These are phyloP conservation scores for Glossophaga mutica DNA, from an alignment of 2,797 vertebrate genomes.

Conservation along the genomic window DNA sequence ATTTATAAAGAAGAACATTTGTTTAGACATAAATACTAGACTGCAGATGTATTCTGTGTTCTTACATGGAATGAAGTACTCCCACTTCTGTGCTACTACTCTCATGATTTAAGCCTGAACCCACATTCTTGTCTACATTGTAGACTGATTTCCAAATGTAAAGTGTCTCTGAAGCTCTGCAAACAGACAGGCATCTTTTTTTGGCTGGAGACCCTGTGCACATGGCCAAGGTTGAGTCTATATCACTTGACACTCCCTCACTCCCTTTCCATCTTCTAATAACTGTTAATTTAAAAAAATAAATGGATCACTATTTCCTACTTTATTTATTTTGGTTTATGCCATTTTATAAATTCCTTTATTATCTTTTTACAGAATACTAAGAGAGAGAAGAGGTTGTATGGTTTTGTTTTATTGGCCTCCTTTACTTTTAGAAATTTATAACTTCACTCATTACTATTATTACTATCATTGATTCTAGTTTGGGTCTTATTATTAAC, in stretches of 20 bases:
- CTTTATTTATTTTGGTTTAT: not conserved
- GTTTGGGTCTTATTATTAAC: not conserved
- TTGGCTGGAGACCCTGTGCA: accelerated
- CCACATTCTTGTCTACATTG: not conserved
- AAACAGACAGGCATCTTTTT: not conserved
- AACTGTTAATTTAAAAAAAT: not conserved
- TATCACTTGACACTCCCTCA: not conserved
- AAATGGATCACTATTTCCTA: not conserved
- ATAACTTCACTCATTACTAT: not conserved
- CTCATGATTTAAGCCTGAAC: not conserved
- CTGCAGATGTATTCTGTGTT: not conserved
- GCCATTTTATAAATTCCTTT: not conserved
- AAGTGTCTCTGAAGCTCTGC: not conserved
- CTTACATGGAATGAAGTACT: not conserved
- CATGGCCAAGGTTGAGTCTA: not conserved
- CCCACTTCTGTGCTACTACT: not conserved
- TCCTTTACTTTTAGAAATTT: not conserved
- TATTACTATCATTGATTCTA: not conserved
- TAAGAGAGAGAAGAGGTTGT: not conserved
- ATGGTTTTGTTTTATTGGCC: not conserved
- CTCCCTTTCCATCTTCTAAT: not conserved
- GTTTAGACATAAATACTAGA: not conserved
- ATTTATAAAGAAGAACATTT: not conserved
- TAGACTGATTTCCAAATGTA: not conserved
- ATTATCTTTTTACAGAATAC: not conserved